These are phyloP conservation scores for Meloe dianella DNA, from an alignment of 2,888 invertebrate species.

Conservation along the genomic window DNA sequence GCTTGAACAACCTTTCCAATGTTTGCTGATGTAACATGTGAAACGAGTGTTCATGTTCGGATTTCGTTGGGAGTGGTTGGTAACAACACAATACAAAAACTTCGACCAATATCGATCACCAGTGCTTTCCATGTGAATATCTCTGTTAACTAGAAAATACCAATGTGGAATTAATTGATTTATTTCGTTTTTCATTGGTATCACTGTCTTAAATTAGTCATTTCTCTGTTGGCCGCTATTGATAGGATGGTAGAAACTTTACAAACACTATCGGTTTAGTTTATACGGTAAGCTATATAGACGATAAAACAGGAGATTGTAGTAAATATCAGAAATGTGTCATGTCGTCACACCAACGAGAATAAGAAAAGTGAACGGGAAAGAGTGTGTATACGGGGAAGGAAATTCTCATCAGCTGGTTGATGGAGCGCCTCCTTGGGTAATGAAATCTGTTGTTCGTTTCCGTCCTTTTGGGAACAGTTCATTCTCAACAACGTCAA, in stretches of 20 bases:
- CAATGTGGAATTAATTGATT: background rate
- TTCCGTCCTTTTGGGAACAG: slow-evolving; percentile 23
- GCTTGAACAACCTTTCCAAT: background rate
- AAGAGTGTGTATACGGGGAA: slow-evolving; percentile 33
- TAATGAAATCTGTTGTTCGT: slow-evolving; percentile 33
- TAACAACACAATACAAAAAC: background rate
- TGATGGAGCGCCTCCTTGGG: slow-evolving; percentile 33
- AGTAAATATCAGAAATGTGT: slow-evolving; percentile 31
- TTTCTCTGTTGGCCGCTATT: no score
- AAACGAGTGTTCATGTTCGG: background rate
- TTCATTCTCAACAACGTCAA: slow-evolving; percentile 11
- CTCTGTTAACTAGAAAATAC: background rate
- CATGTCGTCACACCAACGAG: slow-evolving; percentile 25
- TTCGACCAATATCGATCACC: background rate
- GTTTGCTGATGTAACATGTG: background rate
- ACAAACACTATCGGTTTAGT: no score
- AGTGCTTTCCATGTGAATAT: background rate
- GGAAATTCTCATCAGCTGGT: slow-evolving; percentile 39
- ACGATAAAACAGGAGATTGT: slow-evolving; percentile 13
- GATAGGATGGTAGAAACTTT: no score
- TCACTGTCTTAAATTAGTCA: no score
- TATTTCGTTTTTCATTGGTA: no score
- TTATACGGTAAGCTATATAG: background rate
- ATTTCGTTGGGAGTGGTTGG: slow-evolving; percentile 1
- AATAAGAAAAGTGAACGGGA: slow-evolving; percentile 31